phyloP scores from a whole-genome alignment of 2,113 vertebrate species.

The Leptocoma aspasia region DNA sequence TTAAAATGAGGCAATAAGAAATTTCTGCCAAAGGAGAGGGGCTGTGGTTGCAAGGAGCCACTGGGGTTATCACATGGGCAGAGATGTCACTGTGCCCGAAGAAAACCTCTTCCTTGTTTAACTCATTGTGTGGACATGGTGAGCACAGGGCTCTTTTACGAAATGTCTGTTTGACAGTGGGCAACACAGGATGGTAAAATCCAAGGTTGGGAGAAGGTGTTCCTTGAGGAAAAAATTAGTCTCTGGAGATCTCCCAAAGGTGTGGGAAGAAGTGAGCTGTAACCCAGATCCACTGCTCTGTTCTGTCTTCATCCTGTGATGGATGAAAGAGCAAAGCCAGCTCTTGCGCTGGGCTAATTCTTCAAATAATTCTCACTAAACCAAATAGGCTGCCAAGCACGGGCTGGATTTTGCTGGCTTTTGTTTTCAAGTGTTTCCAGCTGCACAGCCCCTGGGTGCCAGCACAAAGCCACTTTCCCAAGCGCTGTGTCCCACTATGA shows the following conservation, averaged over 20 bases:
- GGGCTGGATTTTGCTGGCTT: background rate
- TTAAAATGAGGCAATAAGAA: background rate
- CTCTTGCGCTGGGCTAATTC: background rate
- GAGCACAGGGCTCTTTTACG: background rate
- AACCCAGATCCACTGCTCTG: background rate
- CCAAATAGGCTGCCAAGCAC: background rate
- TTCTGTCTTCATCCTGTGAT: rapidly evolving
- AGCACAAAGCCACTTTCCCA: background rate
- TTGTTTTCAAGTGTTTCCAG: constrained; percentile 20
- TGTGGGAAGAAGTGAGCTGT: background rate
- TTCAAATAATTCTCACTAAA: background rate
- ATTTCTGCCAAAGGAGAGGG: background rate
- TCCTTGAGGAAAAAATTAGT: background rate
- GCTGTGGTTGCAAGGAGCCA: rapidly evolving
- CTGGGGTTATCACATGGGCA: background rate
- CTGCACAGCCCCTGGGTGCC: background rate
- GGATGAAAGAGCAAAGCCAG: background rate
- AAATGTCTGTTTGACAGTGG: background rate
- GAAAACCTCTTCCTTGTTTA: background rate
- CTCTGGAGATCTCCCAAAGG: background rate
- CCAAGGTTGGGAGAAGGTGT: background rate
- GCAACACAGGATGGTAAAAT: background rate
- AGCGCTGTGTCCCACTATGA: background rate
- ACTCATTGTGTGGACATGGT: rapidly evolving
- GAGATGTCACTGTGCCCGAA: rapidly evolving